Percentiles rank a stretch among this genome's conserved stretches.
phyloP scores from a whole-genome alignment of 2,113 vertebrate genomes.

The Onychorhynchus coronatus region DNA sequence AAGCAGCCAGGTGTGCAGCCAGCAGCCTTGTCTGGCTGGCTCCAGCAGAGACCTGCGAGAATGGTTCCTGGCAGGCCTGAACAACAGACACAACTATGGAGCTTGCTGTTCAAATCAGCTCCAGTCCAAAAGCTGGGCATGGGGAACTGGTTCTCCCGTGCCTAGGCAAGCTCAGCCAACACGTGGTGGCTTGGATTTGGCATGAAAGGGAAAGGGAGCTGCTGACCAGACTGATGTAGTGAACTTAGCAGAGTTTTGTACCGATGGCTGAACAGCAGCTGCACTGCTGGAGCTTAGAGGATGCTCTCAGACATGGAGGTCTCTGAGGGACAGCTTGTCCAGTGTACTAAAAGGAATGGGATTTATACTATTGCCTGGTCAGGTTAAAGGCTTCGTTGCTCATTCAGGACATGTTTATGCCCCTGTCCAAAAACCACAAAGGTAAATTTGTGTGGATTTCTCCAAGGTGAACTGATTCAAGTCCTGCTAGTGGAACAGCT shows the following conservation, averaged over 20 bases:
- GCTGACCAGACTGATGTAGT: too few species aligned
- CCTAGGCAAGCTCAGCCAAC: too few species aligned
- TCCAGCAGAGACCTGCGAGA: not conserved
- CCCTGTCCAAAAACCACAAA: not conserved
- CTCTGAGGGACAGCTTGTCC: not conserved
- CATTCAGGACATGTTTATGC: not conserved
- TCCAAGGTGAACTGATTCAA: not conserved
- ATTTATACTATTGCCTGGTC: not conserved
- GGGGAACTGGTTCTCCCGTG: too few species aligned
- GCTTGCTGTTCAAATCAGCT: too few species aligned
- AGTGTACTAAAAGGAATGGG: not conserved
- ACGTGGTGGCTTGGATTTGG: too few species aligned
- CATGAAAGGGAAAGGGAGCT: too few species aligned
- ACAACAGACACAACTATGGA: too few species aligned
- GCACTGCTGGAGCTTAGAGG: not conserved
- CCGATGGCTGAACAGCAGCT: rapidly evolving
- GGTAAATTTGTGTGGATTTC: not conserved
- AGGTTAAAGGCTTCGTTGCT: not conserved
- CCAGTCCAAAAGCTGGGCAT: too few species aligned
- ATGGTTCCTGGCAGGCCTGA: not conserved
- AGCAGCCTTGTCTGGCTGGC: not conserved
- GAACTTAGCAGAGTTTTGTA: too few species aligned
- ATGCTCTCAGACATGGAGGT: not conserved
- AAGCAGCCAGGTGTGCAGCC: not conserved
- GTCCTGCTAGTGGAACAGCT: not conserved